These are phyloP conservation scores for Drosophila varians DNA, from an alignment of 1,140 invertebrate genomes.

Conservation along the genomic window DNA sequence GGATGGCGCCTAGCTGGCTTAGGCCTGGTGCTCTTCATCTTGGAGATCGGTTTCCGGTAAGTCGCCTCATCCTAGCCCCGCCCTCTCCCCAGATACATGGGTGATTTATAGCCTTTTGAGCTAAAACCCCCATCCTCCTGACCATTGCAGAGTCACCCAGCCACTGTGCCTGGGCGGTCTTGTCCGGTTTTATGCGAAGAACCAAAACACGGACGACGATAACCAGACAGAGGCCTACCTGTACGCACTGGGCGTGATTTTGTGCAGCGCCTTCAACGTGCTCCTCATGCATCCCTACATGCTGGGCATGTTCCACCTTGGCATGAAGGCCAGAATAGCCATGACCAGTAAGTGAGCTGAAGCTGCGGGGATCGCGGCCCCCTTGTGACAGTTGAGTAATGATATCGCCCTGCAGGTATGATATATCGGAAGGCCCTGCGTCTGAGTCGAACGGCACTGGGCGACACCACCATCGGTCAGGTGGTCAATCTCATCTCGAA, in stretches of 20 bases:
- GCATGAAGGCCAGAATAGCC: conserved; percentile 91
- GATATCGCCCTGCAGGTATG: conserved; percentile 86
- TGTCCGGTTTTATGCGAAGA: conserved; percentile 87
- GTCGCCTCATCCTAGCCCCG: conserved; percentile 13
- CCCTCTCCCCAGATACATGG: conserved; percentile 5
- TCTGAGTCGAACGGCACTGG: conserved; percentile 88
- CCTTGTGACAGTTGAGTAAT: conserved; percentile 38
- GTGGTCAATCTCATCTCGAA: conserved; percentile 97
- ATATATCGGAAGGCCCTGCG: conserved; percentile 92
- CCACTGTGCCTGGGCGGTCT: conserved; percentile 89
- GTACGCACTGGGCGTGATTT: conserved; percentile 88
- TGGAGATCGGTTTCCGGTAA: conserved; percentile 82
- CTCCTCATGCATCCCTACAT: conserved; percentile 91
- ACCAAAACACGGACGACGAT: conserved; percentile 82
- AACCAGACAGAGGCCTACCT: conserved; percentile 86
- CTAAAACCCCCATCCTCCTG: neutral
- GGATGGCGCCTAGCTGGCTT: conserved; percentile 69
- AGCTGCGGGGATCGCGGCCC: neutral
- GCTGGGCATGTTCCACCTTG: conserved; percentile 89
- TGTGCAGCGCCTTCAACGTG: conserved; percentile 88
- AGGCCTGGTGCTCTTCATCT: conserved; percentile 67
- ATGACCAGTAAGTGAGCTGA: conserved; percentile 80
- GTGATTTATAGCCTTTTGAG: conserved; percentile 56
- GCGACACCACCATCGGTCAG: conserved; percentile 92
- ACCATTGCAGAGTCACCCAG: conserved; percentile 87